phyloP scores from a whole-genome alignment of 2,888 invertebrate species.

The Synanthedon andrenaeformis region DNA sequence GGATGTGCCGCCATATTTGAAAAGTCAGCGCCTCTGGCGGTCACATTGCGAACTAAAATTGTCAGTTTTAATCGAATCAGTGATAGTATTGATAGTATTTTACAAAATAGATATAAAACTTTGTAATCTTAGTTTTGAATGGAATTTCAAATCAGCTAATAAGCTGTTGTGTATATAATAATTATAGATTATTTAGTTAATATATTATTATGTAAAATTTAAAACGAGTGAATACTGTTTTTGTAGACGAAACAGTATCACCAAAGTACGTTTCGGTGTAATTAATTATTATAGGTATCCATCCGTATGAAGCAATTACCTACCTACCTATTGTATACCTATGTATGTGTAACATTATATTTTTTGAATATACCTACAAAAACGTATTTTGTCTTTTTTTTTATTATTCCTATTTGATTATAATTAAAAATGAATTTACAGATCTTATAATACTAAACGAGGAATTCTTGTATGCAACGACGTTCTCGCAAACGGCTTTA shows the following conservation, averaged over 20 bases:
- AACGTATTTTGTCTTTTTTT: not conserved
- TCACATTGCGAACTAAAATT: no score
- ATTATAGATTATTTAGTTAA: not conserved
- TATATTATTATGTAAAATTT: not conserved
- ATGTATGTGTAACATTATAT: constrained; percentile 58
- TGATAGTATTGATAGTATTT: not conserved
- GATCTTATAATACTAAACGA: no score
- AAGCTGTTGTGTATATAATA: not conserved
- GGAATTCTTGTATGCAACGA: no score
- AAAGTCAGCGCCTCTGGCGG: no score
- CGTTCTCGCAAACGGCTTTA: no score
- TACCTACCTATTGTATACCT: constrained; percentile 6
- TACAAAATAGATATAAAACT: no score
- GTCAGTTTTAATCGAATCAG: not conserved
- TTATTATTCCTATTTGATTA: no score
- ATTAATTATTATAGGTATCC: not conserved
- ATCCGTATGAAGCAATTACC: constrained; percentile 35
- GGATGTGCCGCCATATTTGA: no score
- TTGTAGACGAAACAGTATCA: constrained; percentile 20
- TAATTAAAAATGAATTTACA: no score
- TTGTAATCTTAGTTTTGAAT: not conserved
- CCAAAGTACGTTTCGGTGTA: not conserved
- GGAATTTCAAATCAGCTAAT: not conserved
- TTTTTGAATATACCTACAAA: constrained; percentile 53
- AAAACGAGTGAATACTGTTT: constrained; percentile 15